These are phyloP conservation scores for Gryon sp. DNA, from an alignment of 1,140 invertebrate species.

Conservation along the genomic window DNA sequence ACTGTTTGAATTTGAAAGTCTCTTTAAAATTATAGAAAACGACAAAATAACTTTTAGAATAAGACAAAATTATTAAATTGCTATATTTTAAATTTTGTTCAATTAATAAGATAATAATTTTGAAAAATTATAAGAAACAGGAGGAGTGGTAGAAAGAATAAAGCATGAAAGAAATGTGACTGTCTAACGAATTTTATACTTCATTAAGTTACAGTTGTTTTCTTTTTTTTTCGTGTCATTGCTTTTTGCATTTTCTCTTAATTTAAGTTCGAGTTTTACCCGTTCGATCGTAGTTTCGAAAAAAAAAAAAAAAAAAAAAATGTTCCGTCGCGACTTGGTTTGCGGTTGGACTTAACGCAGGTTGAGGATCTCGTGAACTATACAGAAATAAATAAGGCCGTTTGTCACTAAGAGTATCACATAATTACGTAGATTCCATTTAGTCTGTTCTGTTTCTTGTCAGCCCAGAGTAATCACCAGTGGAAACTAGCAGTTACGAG, in stretches of 20 bases:
- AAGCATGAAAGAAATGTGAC: slow-evolving; percentile 56
- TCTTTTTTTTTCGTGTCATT: too few relatives aligned
- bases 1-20: too few relatives aligned
- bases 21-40: too few relatives aligned
- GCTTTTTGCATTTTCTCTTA: slow-evolving; percentile 51
- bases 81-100: too few relatives aligned
- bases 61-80: too few relatives aligned
- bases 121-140: too few relatives aligned
- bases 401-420: slow-evolving; percentile 62
- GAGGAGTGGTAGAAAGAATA: too few relatives aligned
- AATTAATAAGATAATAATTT: too few relatives aligned
- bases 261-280: slow-evolving; percentile 53
- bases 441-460: slow-evolving; percentile 46
- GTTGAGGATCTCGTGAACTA: slow-evolving; percentile 28
- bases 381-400: slow-evolving; percentile 63
- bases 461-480: slow-evolving; percentile 20
- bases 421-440: slow-evolving; percentile 47
- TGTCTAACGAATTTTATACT: slow-evolving; percentile 68
- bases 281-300: slow-evolving; percentile 16
- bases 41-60: too few relatives aligned
- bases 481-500: slow-evolving; percentile 30
- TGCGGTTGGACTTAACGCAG: slow-evolving; percentile 2
- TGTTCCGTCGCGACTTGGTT: background rate
- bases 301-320: too few relatives aligned
- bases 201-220: slow-evolving; percentile 56